Percentiles rank a stretch among this genome's conserved stretches.
phyloP scores from a whole-genome alignment of 2,888 invertebrate species.

The Pasiphila rectangulata region DNA sequence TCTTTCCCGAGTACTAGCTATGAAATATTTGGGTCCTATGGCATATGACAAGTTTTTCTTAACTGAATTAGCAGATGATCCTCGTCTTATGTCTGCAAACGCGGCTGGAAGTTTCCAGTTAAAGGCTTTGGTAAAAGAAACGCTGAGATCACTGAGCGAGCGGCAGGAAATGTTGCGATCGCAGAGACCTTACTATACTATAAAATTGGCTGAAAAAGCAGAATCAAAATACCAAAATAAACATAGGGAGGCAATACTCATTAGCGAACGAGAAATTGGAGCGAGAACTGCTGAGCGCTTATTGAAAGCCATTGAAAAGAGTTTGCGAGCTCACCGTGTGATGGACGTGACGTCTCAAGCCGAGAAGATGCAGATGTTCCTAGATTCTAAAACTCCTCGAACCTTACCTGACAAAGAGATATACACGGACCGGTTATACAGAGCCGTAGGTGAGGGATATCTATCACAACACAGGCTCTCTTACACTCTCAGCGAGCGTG shows the following conservation, averaged over 20 bases:
- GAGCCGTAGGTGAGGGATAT: constrained; percentile 70
- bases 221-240: constrained; percentile 65
- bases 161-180: constrained; percentile 70
- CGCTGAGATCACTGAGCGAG: constrained; percentile 59
- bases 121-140: constrained; percentile 51
- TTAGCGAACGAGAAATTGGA: constrained; percentile 64
- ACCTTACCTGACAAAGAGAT: constrained; percentile 67
- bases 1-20: constrained; percentile 66
- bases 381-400: constrained; percentile 64
- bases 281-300: constrained; percentile 61
- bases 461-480: constrained; percentile 65
- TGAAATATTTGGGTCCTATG: constrained; percentile 76
- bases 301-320: constrained; percentile 59
- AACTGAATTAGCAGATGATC: constrained; percentile 56
- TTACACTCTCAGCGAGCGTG: constrained; percentile 67
- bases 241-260: constrained; percentile 58
- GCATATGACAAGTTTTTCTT: constrained; percentile 75
- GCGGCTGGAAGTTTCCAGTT: constrained; percentile 55
- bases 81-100: constrained; percentile 65
- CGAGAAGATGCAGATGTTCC: constrained; percentile 71
- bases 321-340: constrained; percentile 55
- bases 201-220: constrained; percentile 67
- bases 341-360: constrained; percentile 68
- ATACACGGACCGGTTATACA: constrained; percentile 66
- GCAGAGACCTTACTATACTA: constrained; percentile 70